Evolutionary conservation across 2,797 vertebrate genomes (phyloP).

Genomic region (Masticophis lateralis): DNA sequence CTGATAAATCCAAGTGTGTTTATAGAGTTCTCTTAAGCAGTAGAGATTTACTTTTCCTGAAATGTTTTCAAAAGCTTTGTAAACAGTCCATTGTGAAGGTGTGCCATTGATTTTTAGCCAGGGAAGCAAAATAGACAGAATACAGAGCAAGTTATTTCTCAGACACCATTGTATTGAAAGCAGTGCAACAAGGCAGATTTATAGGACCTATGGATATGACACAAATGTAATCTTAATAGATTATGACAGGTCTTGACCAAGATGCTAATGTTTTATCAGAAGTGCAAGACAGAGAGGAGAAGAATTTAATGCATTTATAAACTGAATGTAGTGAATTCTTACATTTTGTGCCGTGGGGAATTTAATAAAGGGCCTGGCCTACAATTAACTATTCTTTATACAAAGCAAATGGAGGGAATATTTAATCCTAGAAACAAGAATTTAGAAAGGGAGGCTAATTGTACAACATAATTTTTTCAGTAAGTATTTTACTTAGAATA

Average conservation of each 20-base stretch:
- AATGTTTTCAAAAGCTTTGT: neutral
- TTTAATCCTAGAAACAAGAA: neutral
- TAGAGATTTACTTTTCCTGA: neutral
- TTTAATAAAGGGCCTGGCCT: neutral
- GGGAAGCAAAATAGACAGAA: neutral
- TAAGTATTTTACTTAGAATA: neutral
- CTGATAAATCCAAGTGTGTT: conserved; percentile 22
- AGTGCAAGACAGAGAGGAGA: neutral
- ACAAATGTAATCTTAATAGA: conserved; percentile 2
- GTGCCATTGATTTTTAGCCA: neutral
- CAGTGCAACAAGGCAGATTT: conserved; percentile 9
- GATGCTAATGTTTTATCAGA: neutral
- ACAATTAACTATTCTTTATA: neutral
- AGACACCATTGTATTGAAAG: neutral
- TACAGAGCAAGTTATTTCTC: neutral
- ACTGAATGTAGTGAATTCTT: neutral
- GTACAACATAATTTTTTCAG: neutral
- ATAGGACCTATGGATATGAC: conserved; percentile 23
- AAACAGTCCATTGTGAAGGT: neutral
- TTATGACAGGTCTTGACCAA: neutral
- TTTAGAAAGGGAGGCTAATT: neutral
- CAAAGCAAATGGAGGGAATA: neutral
- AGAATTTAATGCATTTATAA: neutral
- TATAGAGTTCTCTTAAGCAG: neutral
- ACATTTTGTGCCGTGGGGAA: neutral